Conservation (phyloP, 2,797 vertebrate genomes). For the Gallirallus australis region DNA sequence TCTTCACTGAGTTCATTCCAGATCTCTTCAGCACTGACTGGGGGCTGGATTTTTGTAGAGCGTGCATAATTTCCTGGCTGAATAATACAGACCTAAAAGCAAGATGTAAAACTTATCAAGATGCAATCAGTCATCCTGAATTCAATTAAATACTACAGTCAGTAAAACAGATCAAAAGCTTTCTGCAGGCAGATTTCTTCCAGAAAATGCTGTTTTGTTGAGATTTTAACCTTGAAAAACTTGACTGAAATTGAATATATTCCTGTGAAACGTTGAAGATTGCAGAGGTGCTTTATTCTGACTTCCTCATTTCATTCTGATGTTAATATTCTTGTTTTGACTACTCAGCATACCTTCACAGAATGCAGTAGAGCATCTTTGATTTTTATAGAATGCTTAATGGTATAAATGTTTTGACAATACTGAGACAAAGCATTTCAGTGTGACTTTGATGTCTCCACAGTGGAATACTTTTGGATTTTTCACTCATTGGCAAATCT, state of each 20-base stretch:
- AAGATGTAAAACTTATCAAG: neutral
- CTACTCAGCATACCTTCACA: neutral
- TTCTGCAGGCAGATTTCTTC: neutral
- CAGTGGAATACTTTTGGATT: neutral
- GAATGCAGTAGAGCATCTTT: neutral
- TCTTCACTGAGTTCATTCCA: conserved; percentile 63
- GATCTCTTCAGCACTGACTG: conserved; percentile 43
- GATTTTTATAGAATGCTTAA: neutral
- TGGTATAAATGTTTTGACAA: conserved; percentile 30
- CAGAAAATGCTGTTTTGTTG: conserved; percentile 1
- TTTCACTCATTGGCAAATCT: neutral
- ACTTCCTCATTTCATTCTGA: neutral
- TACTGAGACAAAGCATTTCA: conserved; percentile 12
- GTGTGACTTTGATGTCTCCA: conserved; percentile 4
- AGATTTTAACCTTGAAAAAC: conserved; percentile 33
- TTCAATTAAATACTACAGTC: neutral
- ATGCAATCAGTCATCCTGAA: neutral
- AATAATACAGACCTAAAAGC: conserved; percentile 69
- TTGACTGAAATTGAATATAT: conserved; percentile 6
- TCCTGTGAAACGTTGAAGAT: neutral
- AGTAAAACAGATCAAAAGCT: conserved; percentile 21
- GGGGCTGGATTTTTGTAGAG: conserved; percentile 68
- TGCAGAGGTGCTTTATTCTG: conserved; percentile 25
- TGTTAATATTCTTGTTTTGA: conserved; percentile 29
- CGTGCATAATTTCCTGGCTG: conserved; percentile 73